phyloP scores from a whole-genome alignment of 2,797 vertebrate species.

The Falco berigora region DNA sequence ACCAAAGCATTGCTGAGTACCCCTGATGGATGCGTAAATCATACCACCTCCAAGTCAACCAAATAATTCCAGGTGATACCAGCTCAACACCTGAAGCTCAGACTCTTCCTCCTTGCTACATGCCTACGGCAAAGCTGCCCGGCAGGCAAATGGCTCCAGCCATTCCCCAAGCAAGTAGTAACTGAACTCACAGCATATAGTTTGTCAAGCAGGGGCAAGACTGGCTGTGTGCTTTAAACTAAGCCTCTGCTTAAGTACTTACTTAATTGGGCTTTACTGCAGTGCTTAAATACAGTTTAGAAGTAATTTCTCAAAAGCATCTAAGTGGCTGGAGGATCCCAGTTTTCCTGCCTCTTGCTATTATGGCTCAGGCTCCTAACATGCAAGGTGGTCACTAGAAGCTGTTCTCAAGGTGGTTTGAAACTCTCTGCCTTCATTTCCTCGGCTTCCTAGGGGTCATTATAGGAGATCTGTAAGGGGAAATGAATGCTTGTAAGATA shows the following conservation, averaged over 20 bases:
- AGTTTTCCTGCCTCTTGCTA: fast-evolving
- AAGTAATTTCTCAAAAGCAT: neutral
- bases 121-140: neutral
- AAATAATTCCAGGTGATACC: neutral
- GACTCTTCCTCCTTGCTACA: neutral
- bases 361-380: neutral
- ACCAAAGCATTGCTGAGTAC: neutral
- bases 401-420: neutral
- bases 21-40: neutral
- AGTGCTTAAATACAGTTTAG: neutral
- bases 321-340: neutral
- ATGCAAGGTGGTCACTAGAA: neutral
- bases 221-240: neutral
- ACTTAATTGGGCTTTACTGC: neutral
- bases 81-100: neutral
- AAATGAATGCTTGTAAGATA: neutral
- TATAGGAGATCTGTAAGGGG: neutral
- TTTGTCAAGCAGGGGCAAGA: neutral
- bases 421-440: neutral
- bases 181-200: neutral
- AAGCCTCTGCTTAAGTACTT: neutral
- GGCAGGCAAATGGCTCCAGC: neutral
- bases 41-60: neutral
- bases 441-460: neutral
- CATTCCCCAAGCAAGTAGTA: neutral